Evolutionary conservation across 2,113 vertebrate species (phyloP).

Genomic region (Pseudorasbora parva): DNA sequence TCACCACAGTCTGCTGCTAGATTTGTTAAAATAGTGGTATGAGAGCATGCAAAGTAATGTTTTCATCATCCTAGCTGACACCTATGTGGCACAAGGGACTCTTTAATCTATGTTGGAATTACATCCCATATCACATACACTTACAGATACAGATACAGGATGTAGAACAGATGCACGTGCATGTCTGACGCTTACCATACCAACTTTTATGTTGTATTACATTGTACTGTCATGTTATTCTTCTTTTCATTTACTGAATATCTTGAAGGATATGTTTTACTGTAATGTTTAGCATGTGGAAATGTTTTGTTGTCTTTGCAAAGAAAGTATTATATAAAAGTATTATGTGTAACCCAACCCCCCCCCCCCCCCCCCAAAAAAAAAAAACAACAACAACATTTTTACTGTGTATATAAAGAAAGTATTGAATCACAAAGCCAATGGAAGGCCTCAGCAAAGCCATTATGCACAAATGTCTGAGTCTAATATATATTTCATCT

Average conservation of each 20-base stretch:
- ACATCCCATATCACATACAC: not conserved
- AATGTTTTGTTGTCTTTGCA: no score
- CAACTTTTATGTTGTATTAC: not conserved
- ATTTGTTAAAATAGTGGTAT: not conserved
- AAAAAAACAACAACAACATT: no score
- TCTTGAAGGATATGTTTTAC: not conserved
- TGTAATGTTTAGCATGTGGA: not conserved
- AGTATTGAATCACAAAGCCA: not conserved
- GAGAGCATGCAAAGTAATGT: not conserved
- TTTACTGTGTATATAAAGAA: no score
- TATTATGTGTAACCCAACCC: no score
- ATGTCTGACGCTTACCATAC: not conserved
- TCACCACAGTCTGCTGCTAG: not conserved
- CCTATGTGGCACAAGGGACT: not conserved
- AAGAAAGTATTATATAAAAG: no score
- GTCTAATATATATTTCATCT: not conserved
- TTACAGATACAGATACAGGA: not conserved
- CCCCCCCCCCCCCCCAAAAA: no score
- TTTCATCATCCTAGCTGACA: not conserved
- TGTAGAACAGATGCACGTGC: not conserved
- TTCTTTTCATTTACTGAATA: not conserved
- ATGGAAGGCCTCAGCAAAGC: not conserved
- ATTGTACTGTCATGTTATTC: not conserved
- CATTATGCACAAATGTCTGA: not conserved
- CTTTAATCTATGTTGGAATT: conserved; percentile 8